These are phyloP conservation scores for Chesias legatella DNA, from an alignment of 2,888 invertebrate species.

Conservation along the genomic window DNA sequence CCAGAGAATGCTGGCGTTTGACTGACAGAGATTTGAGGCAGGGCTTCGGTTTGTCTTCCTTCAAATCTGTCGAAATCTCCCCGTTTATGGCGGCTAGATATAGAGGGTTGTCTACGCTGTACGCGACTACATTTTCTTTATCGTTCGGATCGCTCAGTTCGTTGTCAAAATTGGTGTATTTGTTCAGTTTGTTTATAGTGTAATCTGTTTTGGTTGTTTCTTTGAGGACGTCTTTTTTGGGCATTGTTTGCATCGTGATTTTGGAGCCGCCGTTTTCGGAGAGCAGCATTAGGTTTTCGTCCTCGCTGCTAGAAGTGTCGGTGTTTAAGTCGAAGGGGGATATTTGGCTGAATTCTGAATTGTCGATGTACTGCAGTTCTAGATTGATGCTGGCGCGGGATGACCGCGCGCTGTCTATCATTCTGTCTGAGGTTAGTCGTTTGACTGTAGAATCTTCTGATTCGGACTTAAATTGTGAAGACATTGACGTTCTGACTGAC, in stretches of 20 bases:
- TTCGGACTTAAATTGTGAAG: constrained; percentile 62
- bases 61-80: constrained; percentile 53
- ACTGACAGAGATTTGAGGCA: constrained; percentile 54
- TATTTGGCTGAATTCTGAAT: constrained; percentile 52
- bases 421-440: constrained; percentile 71
- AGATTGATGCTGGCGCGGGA: constrained; percentile 66
- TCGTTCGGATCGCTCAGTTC: constrained; percentile 73
- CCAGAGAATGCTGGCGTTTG: constrained; percentile 85
- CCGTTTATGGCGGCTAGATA: constrained; percentile 68
- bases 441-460: constrained; percentile 69
- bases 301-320: constrained; percentile 73
- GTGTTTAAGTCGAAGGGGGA: constrained; percentile 59
- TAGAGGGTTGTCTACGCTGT: constrained; percentile 68
- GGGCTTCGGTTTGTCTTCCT: constrained; percentile 52
- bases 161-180: constrained; percentile 71
- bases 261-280: constrained; percentile 72
- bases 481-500: constrained; percentile 54
- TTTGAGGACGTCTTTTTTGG: constrained; percentile 64
- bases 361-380: constrained; percentile 65
- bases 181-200: constrained; percentile 64
- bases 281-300: constrained; percentile 69
- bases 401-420: constrained; percentile 55
- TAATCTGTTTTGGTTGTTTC: constrained; percentile 62
- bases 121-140: constrained; percentile 63
- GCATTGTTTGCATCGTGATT: constrained; percentile 70